These are phyloP conservation scores for Erannis defoliaria DNA, from an alignment of 2,888 invertebrate species.

Conservation along the genomic window DNA sequence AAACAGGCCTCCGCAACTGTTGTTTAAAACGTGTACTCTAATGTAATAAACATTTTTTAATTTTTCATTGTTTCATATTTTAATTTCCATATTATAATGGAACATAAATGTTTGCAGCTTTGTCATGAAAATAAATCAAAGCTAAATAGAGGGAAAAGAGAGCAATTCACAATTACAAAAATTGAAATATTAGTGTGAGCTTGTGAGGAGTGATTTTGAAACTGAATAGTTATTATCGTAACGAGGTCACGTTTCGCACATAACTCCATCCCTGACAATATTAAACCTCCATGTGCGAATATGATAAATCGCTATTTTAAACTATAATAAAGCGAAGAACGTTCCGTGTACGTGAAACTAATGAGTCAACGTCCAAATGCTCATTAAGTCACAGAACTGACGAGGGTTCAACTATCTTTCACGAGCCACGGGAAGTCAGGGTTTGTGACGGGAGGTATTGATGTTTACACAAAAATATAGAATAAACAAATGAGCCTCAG, in stretches of 20 bases:
- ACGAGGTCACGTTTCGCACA: neutral
- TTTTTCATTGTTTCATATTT: no score
- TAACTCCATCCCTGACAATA: neutral
- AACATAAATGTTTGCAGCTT: no score
- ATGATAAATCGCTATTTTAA: conserved; percentile 18
- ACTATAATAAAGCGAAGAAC: conserved; percentile 11
- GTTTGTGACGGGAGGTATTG: conserved; percentile 1
- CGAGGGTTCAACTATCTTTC: conserved; percentile 23
- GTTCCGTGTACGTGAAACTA: conserved; percentile 3
- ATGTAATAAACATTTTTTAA: no score
- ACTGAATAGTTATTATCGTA: neutral
- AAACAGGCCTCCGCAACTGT: no score
- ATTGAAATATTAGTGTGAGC: neutral
- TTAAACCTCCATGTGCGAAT: conserved; percentile 5
- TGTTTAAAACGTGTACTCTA: no score
- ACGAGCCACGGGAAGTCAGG: conserved; percentile 6
- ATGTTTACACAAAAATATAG: neutral
- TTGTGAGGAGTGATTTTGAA: no score
- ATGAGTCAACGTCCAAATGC: conserved; percentile 10
- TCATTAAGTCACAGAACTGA: conserved; percentile 19
- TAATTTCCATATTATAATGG: no score
- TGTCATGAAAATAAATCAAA: no score
- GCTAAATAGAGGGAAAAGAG: no score
- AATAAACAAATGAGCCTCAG: neutral
- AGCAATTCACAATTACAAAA: no score